Evolutionary conservation across 2,797 vertebrate genomes (phyloP), one percentile per base, ranked within the genome.

Genomic region (Pogonophryne albipinna): DNA sequence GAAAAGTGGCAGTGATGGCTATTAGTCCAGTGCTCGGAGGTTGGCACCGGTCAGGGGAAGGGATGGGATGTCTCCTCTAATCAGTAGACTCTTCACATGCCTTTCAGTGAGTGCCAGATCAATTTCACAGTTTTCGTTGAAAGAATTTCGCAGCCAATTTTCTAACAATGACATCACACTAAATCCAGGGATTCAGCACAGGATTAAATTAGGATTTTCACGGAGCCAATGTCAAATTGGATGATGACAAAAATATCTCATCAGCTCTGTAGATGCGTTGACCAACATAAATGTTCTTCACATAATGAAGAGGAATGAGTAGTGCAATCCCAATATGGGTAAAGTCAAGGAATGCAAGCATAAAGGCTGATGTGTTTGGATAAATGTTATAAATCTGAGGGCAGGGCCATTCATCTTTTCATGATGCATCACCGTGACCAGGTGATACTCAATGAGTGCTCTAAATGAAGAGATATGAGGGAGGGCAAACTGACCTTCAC

Each of bases 381-480:
- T 80, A 71, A 83, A 80, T 80, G 83, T 87, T 86, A 80, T 85
- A 89, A 85, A 91, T 89, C 77, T 81, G 50, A 52, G 27, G 50
- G 57, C 8, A 4, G 64, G 49, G 71, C 53, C 76, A 83, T 91
- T 86, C 66, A 83, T 91, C 90, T 90, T 81, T 52, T 73, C 42
- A 27, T 79, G 75, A 80, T 87, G 75, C 63, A 66, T 80, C 78
- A 38, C 34, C 34, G 8, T 80, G 84, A 85, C 79, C 90, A 83
- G 77, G 74, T 81, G 87, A 90, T 70, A 65, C 80, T 73, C 76
- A 61, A 65, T 65, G 84, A 82, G 77, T 80, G 79, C 66, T 75
- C 73, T 76, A 90, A 91, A 92, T 91, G 84, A 91, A 89, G 89
- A 93, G 84, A 81, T 88, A 91, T 90, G 90, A 91, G 83, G 61